Percentiles rank a stretch among this genome's conserved stretches.
Conservation (phyloP, 2,113 vertebrate genomes). For the Athene noctua region DNA sequence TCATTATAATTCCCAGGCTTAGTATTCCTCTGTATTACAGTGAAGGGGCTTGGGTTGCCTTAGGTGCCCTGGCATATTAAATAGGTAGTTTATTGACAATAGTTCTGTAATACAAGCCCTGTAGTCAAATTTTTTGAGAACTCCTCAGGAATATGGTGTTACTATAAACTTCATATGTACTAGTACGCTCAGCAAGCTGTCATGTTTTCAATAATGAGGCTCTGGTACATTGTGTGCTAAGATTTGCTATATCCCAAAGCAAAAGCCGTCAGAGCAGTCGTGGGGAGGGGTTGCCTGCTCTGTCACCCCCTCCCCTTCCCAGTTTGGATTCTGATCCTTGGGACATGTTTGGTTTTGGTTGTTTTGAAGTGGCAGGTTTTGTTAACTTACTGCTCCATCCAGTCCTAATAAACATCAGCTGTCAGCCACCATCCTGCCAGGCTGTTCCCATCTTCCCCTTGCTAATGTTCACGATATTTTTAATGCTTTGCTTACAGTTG, state of each 20-base stretch:
- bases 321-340: neutral
- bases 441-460: neutral
- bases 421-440: neutral
- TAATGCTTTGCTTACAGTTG: neutral
- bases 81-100: neutral
- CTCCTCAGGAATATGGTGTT: neutral
- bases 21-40: neutral
- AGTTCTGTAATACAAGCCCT: neutral
- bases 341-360: neutral
- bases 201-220: neutral
- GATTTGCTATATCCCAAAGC: neutral
- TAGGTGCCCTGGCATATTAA: neutral
- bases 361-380: constrained; percentile 28
- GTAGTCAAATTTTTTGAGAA: neutral
- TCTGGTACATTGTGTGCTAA: neutral
- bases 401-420: constrained; percentile 28
- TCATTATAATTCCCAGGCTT: neutral
- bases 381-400: neutral
- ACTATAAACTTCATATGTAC: neutral
- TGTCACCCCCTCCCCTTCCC: neutral
- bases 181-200: neutral
- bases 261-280: neutral
- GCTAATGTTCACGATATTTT: neutral
- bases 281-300: neutral
- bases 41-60: neutral